These are phyloP conservation scores for Pelobates cultripes DNA, from an alignment of 2,797 vertebrate genomes.

Conservation along the genomic window DNA sequence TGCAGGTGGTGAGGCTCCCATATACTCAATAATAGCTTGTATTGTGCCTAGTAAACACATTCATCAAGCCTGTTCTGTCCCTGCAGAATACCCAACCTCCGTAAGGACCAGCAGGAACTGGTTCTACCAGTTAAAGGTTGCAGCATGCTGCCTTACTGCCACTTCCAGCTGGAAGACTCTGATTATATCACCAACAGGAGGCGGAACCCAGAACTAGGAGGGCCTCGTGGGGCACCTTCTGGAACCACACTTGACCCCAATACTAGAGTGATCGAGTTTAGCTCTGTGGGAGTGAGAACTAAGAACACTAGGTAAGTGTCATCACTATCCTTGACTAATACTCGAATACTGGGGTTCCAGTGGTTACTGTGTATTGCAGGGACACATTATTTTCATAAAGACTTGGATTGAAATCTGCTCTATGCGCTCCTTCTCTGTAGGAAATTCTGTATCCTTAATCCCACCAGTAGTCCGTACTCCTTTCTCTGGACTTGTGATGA, in stretches of 20 bases:
- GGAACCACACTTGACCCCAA: conserved; percentile 64
- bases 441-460: conserved; percentile 83
- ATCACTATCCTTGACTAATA: too few species aligned
- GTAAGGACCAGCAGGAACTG: conserved; percentile 63
- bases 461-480: conserved; percentile 77
- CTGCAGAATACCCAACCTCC: conserved; percentile 82
- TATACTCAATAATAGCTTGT: too few species aligned
- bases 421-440: conserved; percentile 62
- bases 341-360: too few species aligned
- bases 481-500: conserved; percentile 85
- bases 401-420: too few species aligned
- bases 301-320: conserved; percentile 70
- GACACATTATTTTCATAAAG: too few species aligned
- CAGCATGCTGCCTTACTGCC: conserved; percentile 74
- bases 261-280: conserved; percentile 81
- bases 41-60: too few species aligned
- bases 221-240: conserved; percentile 47
- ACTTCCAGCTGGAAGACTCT: conserved; percentile 81
- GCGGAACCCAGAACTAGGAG: conserved; percentile 62
- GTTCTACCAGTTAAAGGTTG: conserved; percentile 71
- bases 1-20: too few species aligned
- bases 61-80: too few species aligned
- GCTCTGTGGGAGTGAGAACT: conserved; percentile 70
- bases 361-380: too few species aligned
- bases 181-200: conserved; percentile 74